Conservation (phyloP, 1,140 invertebrate species). For the Pantala flavescens region DNA sequence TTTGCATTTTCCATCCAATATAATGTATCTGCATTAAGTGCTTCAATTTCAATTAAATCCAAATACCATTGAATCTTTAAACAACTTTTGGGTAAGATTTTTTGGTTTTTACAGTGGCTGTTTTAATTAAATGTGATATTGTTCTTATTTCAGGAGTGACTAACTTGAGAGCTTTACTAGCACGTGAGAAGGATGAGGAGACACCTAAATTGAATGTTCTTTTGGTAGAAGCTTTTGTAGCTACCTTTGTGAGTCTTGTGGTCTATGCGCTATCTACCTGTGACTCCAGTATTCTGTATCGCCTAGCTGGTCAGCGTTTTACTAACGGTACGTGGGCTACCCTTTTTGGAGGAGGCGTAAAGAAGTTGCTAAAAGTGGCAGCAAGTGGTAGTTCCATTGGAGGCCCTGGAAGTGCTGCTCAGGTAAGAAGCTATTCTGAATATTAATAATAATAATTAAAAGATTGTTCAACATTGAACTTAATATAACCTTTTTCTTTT, state of each 20-base stretch:
- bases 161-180: constrained; percentile 76
- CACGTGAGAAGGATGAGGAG: constrained; percentile 92
- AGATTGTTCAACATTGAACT: constrained; percentile 16
- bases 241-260: constrained; percentile 83
- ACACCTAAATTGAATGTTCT: constrained; percentile 85
- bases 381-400: constrained; percentile 19
- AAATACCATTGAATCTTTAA: too few relatives aligned
- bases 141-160: constrained; percentile 57
- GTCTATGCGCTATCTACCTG: constrained; percentile 89
- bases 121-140: too few relatives aligned
- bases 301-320: constrained; percentile 75
- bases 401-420: constrained; percentile 33
- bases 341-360: constrained; percentile 91
- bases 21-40: too few relatives aligned
- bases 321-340: constrained; percentile 69
- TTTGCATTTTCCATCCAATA: too few relatives aligned
- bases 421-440: constrained; percentile 24
- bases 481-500: constrained; percentile 17
- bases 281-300: constrained; percentile 85
- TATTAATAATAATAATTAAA: constrained; percentile 13
- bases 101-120: too few relatives aligned
- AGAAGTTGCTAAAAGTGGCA: constrained; percentile 74
- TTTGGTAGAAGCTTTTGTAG: constrained; percentile 84
- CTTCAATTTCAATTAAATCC: too few relatives aligned
- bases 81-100: too few relatives aligned